These are phyloP conservation scores for Chironomus tentans DNA, from an alignment of 2,888 invertebrate species.

Conservation along the genomic window DNA sequence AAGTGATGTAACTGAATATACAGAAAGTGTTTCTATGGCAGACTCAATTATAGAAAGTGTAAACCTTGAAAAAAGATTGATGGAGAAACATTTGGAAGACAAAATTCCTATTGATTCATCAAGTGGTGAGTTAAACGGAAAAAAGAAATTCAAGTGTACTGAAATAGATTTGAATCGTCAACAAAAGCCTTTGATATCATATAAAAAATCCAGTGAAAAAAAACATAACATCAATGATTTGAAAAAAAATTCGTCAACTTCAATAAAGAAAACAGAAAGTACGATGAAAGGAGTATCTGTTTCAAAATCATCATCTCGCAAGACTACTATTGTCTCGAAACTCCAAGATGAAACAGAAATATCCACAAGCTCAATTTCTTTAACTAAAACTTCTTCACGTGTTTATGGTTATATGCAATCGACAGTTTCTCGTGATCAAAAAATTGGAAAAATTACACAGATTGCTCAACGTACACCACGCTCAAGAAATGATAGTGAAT, in stretches of 20 bases:
- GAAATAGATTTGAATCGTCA: constrained; percentile 17
- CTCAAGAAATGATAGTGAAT: constrained; percentile 23
- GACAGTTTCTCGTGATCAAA: constrained; percentile 49
- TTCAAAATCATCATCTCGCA: not conserved
- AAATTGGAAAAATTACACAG: constrained; percentile 38
- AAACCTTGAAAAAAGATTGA: constrained; percentile 24
- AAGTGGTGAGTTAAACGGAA: not conserved
- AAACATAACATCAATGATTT: not conserved
- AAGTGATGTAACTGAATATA: constrained; percentile 34
- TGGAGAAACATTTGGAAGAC: constrained; percentile 20
- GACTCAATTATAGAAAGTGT: constrained; percentile 35
- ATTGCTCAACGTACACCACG: constrained; percentile 1
- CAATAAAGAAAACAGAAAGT: constrained; percentile 17
- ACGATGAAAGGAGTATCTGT: not conserved
- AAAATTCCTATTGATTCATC: constrained; percentile 5
- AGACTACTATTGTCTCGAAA: constrained; percentile 4
- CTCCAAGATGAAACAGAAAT: not conserved
- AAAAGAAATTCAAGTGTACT: constrained; percentile 21
- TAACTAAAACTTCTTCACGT: constrained; percentile 34
- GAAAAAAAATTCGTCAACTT: not conserved
- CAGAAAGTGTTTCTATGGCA: constrained; percentile 33
- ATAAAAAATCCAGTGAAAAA: constrained; percentile 27
- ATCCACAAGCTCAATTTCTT: not conserved
- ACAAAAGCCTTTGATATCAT: constrained; percentile 27
- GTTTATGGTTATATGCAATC: constrained; percentile 51